Percentiles rank a stretch among this genome's conserved stretches.
phyloP scores from a whole-genome alignment of 2,113 vertebrate species.

The Pedionomus torquatus region DNA sequence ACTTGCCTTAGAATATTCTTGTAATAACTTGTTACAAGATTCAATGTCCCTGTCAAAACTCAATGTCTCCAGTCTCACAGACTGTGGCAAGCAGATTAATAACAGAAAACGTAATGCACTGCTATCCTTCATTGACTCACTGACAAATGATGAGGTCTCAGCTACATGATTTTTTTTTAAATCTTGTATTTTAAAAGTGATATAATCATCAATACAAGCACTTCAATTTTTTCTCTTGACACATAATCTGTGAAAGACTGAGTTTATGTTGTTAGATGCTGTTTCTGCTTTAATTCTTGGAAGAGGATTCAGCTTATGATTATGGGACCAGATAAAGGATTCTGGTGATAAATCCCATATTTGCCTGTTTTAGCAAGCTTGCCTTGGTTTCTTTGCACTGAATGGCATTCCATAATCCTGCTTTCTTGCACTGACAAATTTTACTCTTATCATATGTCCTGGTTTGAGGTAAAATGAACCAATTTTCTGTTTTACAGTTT shows the following conservation, averaged over 20 bases:
- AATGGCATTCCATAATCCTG: background rate
- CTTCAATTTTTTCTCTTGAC: background rate
- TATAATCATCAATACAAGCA: background rate
- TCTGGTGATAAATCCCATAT: background rate
- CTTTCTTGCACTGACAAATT: background rate
- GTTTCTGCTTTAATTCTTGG: background rate
- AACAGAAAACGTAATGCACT: background rate
- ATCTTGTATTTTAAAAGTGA: background rate
- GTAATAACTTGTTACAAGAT: constrained; percentile 13
- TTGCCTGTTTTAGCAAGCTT: background rate
- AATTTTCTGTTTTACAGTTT: no score
- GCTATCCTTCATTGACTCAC: background rate
- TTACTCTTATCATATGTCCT: no score
- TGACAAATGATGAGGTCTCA: background rate
- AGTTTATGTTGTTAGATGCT: background rate
- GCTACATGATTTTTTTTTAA: background rate
- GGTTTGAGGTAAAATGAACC: no score
- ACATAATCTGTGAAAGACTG: background rate
- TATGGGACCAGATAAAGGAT: background rate
- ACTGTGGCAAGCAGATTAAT: constrained; percentile 37
- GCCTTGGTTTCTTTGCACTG: background rate
- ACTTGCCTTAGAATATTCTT: background rate
- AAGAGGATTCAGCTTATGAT: background rate
- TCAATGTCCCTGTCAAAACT: constrained; percentile 40
- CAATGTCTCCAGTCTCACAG: background rate